Base-by-base conservation (phyloP, 2,797 vertebrate species). In the Sebastes reedi region DNA sequence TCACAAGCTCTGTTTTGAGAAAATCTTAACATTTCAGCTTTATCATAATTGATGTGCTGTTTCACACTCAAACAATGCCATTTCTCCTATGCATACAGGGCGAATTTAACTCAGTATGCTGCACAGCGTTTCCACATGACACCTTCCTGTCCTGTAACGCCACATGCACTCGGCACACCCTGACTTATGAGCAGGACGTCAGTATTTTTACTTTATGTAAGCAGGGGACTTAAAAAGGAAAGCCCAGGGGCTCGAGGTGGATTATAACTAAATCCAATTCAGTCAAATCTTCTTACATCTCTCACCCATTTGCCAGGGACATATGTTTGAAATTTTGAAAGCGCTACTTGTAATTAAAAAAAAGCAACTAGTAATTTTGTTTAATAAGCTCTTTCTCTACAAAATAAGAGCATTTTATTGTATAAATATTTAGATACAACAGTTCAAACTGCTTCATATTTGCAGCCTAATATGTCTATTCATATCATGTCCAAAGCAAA, bases 231-330 rank as follows among this genome's bases (percentile, higher is more conserved):
- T 95, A 95, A 94, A 96, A 92, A 87, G 92, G 90, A 94, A 95
- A 94, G 94, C 93, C 94, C 71, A 77, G 69, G 81, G 85, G 79
- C 91, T 89, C 81, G 86, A 77, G 80, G 87, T 88, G 86, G 88
- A 89, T 94, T 89, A 93, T 91, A 91, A 90, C 92, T 79, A 94
- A 94, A 96, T 96, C 93, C 92, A 95, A 94, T 97, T 93, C 90
- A 60, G 78, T 87, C 70, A 94, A 94, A 95, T 94, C 95, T 94
- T 85, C 91, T 95, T 95, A 95, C 78, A 82, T 77, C 75, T 92
- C 84, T 89, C 82, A 80, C 86, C 73, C 42, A 24, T 76, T 82
- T 74, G 27, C 50, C 14, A 16, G 24, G 20, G 24, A 77, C 75
- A 81, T 88, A 77, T 85, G 83, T 71, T 80, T 72, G 16, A 73